Percentiles rank a stretch among this genome's conserved stretches.
Conservation (phyloP, 2,888 invertebrate species). For the Pterobdella sp. region DNA sequence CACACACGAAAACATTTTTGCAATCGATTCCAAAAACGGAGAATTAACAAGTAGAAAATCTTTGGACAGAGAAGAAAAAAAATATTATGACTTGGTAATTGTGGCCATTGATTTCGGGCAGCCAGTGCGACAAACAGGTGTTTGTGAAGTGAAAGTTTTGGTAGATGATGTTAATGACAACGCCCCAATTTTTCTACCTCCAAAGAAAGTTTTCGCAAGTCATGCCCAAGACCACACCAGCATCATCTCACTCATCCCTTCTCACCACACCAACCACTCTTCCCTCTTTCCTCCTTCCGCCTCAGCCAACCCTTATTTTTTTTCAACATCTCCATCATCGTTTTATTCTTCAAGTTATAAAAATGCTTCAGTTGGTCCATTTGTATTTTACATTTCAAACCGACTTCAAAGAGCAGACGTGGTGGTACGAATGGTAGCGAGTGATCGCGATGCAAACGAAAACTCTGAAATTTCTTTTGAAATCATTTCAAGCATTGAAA, state of each 20-base stretch:
- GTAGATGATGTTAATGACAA: conserved; percentile 23
- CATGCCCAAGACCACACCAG: not conserved
- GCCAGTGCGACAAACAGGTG: conserved; percentile 20
- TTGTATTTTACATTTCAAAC: conserved; percentile 10
- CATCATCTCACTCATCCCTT: not conserved
- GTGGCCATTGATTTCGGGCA: conserved; percentile 14
- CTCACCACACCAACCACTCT: not conserved
- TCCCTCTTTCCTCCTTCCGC: conserved; percentile 9
- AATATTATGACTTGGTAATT: not conserved
- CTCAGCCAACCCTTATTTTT: not conserved
- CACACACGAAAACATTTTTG: not conserved
- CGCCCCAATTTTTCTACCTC: conserved; percentile 14
- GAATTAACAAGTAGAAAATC: not conserved
- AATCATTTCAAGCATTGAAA: conserved; percentile 70
- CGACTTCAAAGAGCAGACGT: conserved; percentile 10
- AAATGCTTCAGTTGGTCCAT: not conserved
- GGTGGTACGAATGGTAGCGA: conserved; percentile 60
- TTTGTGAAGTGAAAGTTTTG: conserved; percentile 2
- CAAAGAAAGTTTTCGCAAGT: not conserved
- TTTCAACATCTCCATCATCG: conserved; percentile 11
- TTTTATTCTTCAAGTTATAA: not conserved
- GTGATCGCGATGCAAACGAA: conserved; percentile 86
- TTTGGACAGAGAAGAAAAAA: conserved; percentile 11
- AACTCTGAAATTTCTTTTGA: conserved; percentile 76
- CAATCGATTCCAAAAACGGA: not conserved